Conservation (phyloP, 2,888 invertebrate genomes). For the Dorcus parallelipipedus region DNA sequence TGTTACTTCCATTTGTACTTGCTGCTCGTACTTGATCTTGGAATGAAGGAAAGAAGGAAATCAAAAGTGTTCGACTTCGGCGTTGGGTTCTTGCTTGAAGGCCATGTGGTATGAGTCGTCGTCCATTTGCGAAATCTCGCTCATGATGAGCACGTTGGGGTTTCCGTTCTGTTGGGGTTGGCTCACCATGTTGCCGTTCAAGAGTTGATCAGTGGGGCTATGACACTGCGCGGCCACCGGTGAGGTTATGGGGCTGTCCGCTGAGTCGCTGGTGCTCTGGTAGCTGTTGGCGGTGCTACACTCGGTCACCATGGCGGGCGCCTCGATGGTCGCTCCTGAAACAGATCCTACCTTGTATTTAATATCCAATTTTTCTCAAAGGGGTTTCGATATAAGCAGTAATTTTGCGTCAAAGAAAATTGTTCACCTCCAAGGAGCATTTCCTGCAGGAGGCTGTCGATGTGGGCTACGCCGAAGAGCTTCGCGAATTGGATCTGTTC, state of each 20-base stretch:
- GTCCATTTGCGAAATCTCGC: constrained; percentile 49
- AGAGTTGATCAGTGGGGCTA: constrained; percentile 45
- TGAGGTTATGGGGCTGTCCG: constrained; percentile 55
- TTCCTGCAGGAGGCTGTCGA: constrained; percentile 91
- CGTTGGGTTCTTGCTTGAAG: constrained; percentile 56
- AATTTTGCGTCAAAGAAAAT: neutral
- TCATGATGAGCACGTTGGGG: constrained; percentile 49
- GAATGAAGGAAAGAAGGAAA: neutral
- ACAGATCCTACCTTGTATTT: constrained; percentile 12
- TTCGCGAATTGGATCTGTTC: constrained; percentile 97
- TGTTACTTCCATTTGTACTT: neutral
- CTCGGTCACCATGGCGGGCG: constrained; percentile 41
- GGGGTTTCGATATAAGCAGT: neutral
- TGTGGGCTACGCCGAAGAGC: constrained; percentile 89
- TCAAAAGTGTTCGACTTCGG: constrained; percentile 43
- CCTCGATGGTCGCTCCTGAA: constrained; percentile 51
- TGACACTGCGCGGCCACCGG: constrained; percentile 47
- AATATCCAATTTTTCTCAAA: constrained; percentile 4
- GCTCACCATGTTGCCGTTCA: constrained; percentile 48
- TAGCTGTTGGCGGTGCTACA: constrained; percentile 49
- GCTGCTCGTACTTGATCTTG: too few species aligned
- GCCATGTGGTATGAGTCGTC: constrained; percentile 44
- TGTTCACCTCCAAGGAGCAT: constrained; percentile 87
- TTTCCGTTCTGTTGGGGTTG: constrained; percentile 34
- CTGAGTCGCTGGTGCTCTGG: constrained; percentile 55